Evolutionary conservation across 2,113 vertebrate genomes (phyloP).

Genomic region (Brachyistius frenatus): DNA sequence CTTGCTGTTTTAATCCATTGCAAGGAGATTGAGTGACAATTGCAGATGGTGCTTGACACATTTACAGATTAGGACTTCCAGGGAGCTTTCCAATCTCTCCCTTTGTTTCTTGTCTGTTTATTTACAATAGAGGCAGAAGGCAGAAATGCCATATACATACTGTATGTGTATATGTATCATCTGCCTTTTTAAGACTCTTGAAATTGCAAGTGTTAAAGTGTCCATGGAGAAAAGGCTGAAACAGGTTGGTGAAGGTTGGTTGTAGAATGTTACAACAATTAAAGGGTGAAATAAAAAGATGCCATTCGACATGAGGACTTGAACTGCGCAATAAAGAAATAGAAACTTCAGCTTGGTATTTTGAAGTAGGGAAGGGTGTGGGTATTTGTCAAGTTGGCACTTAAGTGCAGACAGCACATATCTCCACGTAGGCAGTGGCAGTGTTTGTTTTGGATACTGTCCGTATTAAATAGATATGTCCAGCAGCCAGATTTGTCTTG

Average conservation of each 20-base stretch:
- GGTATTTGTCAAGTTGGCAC: constrained; percentile 68
- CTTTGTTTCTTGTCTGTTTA: too few species aligned
- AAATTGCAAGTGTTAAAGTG: not conserved
- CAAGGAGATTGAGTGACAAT: too few species aligned
- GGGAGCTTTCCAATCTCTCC: too few species aligned
- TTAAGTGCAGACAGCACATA: constrained; percentile 64
- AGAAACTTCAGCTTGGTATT: constrained; percentile 20
- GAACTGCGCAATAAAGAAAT: constrained; percentile 1
- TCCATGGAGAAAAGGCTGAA: not conserved
- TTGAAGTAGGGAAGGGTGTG: constrained; percentile 14
- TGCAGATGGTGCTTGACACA: too few species aligned
- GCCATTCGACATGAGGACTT: not conserved
- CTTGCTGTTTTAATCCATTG: too few species aligned
- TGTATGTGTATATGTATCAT: too few species aligned
- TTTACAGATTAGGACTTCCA: too few species aligned
- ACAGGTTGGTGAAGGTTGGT: not conserved
- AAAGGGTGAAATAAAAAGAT: constrained; percentile 14
- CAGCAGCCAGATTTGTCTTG: constrained; percentile 70
- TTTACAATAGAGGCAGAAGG: too few species aligned
- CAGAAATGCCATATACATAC: too few species aligned
- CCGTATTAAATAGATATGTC: constrained; percentile 75
- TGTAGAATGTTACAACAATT: not conserved
- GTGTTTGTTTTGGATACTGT: constrained; percentile 85
- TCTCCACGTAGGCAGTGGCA: constrained; percentile 77
- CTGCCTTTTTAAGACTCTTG: too few species aligned